Evolutionary conservation across 2,888 invertebrate genomes (phyloP).

Genomic region (Leptarthrus brevirostris): DNA sequence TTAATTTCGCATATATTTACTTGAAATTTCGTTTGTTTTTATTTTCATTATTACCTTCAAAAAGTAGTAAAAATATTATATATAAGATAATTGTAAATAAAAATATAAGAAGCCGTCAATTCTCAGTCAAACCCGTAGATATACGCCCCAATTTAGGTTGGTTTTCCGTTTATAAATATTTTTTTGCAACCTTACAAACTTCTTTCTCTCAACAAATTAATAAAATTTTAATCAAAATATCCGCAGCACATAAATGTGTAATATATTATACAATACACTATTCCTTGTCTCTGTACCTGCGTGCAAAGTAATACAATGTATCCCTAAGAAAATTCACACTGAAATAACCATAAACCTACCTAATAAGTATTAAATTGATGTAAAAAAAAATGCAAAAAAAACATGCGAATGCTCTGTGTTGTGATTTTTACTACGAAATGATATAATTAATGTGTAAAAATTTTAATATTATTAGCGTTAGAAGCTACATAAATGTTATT

Average conservation of each 20-base stretch:
- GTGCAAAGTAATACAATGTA: slow-evolving; percentile 36
- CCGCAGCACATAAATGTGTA: slow-evolving; percentile 11
- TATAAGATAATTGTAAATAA: too few species aligned
- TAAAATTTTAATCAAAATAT: neutral
- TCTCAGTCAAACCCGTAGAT: too few species aligned
- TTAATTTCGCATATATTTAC: too few species aligned
- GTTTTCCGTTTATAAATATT: too few species aligned
- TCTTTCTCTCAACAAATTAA: too few species aligned
- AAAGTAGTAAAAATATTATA: too few species aligned
- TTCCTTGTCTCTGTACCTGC: slow-evolving; percentile 44
- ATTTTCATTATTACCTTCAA: too few species aligned
- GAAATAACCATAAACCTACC: slow-evolving; percentile 32
- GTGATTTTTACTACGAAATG: slow-evolving; percentile 37
- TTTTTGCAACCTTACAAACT: too few species aligned
- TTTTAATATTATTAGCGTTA: slow-evolving; percentile 8
- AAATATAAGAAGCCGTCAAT: too few species aligned
- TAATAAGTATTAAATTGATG: slow-evolving; percentile 29
- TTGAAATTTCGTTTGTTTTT: too few species aligned
- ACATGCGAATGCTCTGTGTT: slow-evolving; percentile 50
- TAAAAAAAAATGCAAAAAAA: slow-evolving; percentile 46
- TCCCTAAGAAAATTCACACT: slow-evolving; percentile 26
- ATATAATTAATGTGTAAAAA: slow-evolving; percentile 26
- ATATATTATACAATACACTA: slow-evolving; percentile 16
- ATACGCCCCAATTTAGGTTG: too few species aligned
- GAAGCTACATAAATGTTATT: slow-evolving; percentile 28